Base-by-base conservation (phyloP, 2,797 vertebrate genomes). In the Gadopsis bispinosus region DNA sequence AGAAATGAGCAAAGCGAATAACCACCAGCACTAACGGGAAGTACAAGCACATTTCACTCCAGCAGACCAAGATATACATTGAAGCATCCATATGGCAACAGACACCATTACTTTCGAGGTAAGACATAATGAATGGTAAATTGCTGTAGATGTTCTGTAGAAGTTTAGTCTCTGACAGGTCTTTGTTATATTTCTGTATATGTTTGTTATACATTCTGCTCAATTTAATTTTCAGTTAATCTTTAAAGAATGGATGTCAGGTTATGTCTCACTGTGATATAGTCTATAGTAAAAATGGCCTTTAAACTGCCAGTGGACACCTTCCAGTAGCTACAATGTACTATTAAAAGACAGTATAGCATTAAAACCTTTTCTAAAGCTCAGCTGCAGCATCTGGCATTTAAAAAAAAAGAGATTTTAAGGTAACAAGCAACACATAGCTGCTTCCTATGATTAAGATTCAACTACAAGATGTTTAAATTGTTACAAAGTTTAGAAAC, bases 21-120 rank as follows among this genome's bases (percentile, higher is more conserved):
- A 62, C 43, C 56, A 43, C 3, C 3, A 65, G 33, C 33, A 31
- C 7, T 22, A 60, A 64, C 19, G 80, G 80, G 87, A 91, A 91
- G 80, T 72, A 16, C 2, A 31, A 2, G 16, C 39, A 79, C 53
- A 72, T 43, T 69, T 64, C 60, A n/a, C 33, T 35, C 3, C 17
- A 0, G n/a, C 31, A 43, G 50, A 3, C 29, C 22, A 17, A 79
- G 53, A 45, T 65, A 11, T 5, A 64, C 65, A 53, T 31, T 63
- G 35, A 83, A 17, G 41, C 12, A 58, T n/a, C 47, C 0, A 3
- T 10, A 91, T 88, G 88, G 58, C 17, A 3, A 43, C 22, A 31
- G 2, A 0, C 5, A 22, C 0, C 5, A 0, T 3, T 8, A 2
- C 20, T 50, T 50, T 0, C 45, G 13, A 17, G 87, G 90, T 91